Evolutionary conservation across 2,797 vertebrate species (phyloP).

Genomic region (Pseudochaenichthys georgianus): DNA sequence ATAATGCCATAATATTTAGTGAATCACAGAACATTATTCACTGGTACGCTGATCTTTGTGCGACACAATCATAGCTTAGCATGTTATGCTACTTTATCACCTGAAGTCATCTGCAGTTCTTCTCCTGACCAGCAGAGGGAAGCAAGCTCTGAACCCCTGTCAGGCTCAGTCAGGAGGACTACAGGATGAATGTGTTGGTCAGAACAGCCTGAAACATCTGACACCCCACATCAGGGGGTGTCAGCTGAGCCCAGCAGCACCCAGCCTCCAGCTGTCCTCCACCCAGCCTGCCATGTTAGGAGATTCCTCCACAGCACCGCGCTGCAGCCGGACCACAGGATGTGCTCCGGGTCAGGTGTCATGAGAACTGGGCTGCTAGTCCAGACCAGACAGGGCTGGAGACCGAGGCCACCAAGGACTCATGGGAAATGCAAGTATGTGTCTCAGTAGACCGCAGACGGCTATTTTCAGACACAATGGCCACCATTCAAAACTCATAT

Average conservation of each 20-base stretch:
- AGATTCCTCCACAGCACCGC: slow-evolving; percentile 12
- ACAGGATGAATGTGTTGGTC: slow-evolving; percentile 2
- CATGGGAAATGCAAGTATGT: slow-evolving; percentile 60
- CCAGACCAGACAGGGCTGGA: slow-evolving; percentile 61
- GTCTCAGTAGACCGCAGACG: slow-evolving; percentile 48
- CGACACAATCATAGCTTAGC: not conserved
- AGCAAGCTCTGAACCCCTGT: not conserved
- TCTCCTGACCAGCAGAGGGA: slow-evolving; percentile 60
- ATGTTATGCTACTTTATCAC: not conserved
- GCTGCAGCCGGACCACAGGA: slow-evolving; percentile 64
- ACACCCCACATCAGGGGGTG: not conserved
- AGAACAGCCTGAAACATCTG: not conserved
- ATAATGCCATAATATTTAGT: not conserved
- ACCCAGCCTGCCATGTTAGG: slow-evolving; percentile 15
- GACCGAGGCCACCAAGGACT: slow-evolving; percentile 31
- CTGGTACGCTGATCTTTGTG: not conserved
- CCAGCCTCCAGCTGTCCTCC: not conserved
- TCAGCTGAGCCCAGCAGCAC: not conserved
- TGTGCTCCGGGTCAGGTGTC: slow-evolving; percentile 75
- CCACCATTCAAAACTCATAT: slow-evolving; percentile 34
- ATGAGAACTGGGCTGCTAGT: slow-evolving; percentile 70
- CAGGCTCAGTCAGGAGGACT: not conserved
- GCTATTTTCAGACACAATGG: slow-evolving; percentile 67
- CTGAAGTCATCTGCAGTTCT: slow-evolving; percentile 22
- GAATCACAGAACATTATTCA: not conserved